Evolutionary conservation across 2,797 vertebrate genomes (phyloP), one percentile per base, ranked within the genome.

Genomic region (Hylomyscus alleni): DNA sequence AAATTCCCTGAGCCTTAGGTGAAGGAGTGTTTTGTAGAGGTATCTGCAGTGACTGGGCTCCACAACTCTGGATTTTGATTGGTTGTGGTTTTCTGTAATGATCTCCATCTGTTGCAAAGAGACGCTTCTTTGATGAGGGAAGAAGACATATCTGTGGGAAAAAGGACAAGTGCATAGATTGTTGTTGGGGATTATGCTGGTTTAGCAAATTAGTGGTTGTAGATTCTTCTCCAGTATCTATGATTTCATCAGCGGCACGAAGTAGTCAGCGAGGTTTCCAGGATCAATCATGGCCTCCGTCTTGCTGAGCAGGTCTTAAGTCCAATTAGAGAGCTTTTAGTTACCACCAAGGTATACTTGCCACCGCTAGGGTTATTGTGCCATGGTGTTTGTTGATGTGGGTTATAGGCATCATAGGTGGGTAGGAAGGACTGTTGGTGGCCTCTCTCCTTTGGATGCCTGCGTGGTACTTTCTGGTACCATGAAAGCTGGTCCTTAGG

Each of bases 121-220:
- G 62, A 86, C 9, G 20, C 34, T 37, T 52, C 65, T 47, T 86
- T 52, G 84, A 37, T 17, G 84, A 86, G 31, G 65, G 65, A 69
- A 52, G 84, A 52, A 86, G 62, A 13, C 65, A 37, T 86, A 26
- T 69, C 84, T 52, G 47, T 69, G 65, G 84, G 50, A 26, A 69
- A 69, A 69, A 10, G 65, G 65, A 86, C 65, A 86, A 86, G 26
- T 52, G 84, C 65, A 26, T 86, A 69, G 84, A 69, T 69, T 52
- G 34, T 52, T 69, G 83, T 26, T 6, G n/a, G 47, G 65, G 84
- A 86, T 86, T 52, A 86, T 69, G 47, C 34, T 54, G 84, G 84
- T 52, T 86, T 86, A 69, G 84, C 52, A 52, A 86, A 89, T 89
- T 75, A 40, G 69, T 75, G 10, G 69, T 75, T 73, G 86, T 58